phyloP scores from a whole-genome alignment of 2,113 vertebrate species.

The Lagopus muta region DNA sequence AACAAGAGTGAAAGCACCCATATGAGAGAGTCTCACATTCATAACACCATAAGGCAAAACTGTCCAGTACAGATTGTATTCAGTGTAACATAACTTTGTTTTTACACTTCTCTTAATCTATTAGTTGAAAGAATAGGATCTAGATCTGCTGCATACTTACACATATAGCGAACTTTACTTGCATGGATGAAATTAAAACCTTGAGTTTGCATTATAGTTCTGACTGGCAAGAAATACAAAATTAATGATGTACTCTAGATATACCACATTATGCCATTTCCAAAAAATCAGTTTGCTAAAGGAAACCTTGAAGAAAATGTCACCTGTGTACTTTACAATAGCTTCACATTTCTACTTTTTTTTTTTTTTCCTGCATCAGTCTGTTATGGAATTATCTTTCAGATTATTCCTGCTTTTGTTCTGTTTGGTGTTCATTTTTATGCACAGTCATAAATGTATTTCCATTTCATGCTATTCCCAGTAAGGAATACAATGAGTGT shows the following conservation, averaged over 20 bases:
- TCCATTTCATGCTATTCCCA: conserved; percentile 46
- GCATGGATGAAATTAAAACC: neutral
- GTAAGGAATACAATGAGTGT: conserved; percentile 36
- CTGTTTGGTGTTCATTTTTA: conserved; percentile 42
- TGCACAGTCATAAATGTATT: conserved; percentile 31
- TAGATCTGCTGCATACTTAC: neutral
- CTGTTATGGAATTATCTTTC: conserved; percentile 33
- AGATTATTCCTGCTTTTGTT: conserved; percentile 19
- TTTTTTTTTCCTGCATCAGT: conserved; percentile 14
- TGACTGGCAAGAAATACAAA: neutral
- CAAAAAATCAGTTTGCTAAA: neutral
- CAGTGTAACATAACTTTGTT: neutral
- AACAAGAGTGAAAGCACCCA: neutral
- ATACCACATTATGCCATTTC: neutral
- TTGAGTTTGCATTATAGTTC: neutral
- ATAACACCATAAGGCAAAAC: neutral
- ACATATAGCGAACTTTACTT: neutral
- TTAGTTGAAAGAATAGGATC: neutral
- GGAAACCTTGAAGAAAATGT: neutral
- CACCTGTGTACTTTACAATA: neutral
- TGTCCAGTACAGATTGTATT: neutral
- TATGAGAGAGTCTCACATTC: neutral
- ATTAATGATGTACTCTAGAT: neutral
- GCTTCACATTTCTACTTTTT: conserved; percentile 11
- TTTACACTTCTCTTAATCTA: neutral